Evolutionary conservation across 2,888 invertebrate genomes (phyloP), one percentile per base, ranked within the genome.

Genomic region (Tinea semifulvella): DNA sequence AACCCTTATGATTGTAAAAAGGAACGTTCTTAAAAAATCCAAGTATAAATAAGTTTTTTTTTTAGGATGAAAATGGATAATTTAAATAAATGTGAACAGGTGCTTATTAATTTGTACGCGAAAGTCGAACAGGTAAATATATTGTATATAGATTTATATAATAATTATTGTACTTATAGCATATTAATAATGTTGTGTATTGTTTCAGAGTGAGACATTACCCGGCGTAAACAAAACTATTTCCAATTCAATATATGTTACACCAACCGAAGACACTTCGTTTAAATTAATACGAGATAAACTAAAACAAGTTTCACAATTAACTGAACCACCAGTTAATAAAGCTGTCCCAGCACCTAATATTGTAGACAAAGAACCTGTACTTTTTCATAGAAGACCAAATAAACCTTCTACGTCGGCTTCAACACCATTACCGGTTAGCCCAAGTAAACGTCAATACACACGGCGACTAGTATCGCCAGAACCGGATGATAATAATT

Each of bases 11-110:
- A n/a, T n/a, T n/a, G n/a, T n/a, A n/a, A n/a, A n/a, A n/a, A n/a
- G n/a, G n/a, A n/a, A n/a, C n/a, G n/a, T n/a, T n/a, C n/a, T n/a
- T n/a, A n/a, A n/a, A n/a, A n/a, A n/a, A n/a, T n/a, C n/a, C n/a
- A n/a, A n/a, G n/a, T n/a, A n/a, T n/a, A n/a, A n/a, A n/a, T n/a
- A n/a, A n/a, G 22, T 13, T 31, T 31, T 31, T 52, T 60, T 70
- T 70, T 56, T 65, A 89, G 88, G 61, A 82, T 89, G 71, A 88
- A 87, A 71, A 79, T 86, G 65, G 87, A 87, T 53, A 88, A 88
- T 43, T 64, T 89, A 40, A 68, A 82, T 16, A 87, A 86, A 68
- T 89, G 88, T 61, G 88, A 89, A 68, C 85, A 85, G 59, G 87
- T 89, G 46, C 70, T 89, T 26, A 65, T 84, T 45, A 89, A 87